Conservation (phyloP, 1,140 invertebrate species). For the Anastrepha ludens region DNA sequence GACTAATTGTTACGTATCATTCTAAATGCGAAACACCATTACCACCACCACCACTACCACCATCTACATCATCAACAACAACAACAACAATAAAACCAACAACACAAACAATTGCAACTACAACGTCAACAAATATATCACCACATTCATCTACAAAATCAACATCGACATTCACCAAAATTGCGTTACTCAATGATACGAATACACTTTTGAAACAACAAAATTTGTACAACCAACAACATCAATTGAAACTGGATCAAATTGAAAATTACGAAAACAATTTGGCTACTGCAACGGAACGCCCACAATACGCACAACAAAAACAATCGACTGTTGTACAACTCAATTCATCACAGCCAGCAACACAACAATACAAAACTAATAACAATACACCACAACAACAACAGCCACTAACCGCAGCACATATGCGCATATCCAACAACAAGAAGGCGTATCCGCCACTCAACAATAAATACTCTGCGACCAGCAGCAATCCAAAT, state of each 20-base stretch:
- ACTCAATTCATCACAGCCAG: conserved; percentile 62
- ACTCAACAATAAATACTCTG: neutral
- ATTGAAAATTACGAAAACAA: conserved; percentile 73
- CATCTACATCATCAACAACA: conserved; percentile 58
- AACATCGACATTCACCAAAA: conserved; percentile 58
- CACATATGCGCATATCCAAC: neutral
- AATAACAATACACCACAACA: conserved; percentile 55
- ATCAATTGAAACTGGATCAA: conserved; percentile 73
- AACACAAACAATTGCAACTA: conserved; percentile 59
- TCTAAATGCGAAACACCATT: conserved; percentile 67
- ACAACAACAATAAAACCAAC: conserved; percentile 67
- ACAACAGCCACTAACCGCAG: conserved; percentile 44
- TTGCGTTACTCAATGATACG: conserved; percentile 66
- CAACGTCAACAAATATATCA: conserved; percentile 63
- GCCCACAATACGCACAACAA: conserved; percentile 58
- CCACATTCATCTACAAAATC: conserved; percentile 60
- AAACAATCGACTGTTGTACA: conserved; percentile 48
- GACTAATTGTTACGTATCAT: conserved; percentile 73
- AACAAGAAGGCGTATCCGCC: neutral
- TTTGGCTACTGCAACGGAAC: conserved; percentile 64
- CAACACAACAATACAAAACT: conserved; percentile 55
- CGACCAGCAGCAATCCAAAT: conserved; percentile 54
- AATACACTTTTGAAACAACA: conserved; percentile 62
- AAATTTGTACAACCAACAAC: conserved; percentile 72
- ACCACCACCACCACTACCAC: conserved; percentile 65